phyloP scores from a whole-genome alignment of 2,888 invertebrate genomes.

The Homarus gammarus region DNA sequence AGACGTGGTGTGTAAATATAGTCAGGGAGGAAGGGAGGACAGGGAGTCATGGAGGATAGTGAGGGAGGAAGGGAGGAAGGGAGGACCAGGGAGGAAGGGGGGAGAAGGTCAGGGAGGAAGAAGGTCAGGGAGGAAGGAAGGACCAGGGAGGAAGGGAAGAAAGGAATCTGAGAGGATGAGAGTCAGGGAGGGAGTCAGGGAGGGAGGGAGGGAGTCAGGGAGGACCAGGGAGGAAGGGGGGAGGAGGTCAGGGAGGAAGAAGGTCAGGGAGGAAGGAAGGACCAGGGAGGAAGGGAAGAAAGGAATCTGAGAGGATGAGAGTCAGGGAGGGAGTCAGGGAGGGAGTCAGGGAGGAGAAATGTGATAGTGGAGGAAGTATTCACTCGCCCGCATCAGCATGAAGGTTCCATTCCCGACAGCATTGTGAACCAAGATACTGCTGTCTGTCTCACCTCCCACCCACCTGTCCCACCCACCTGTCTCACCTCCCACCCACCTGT shows the following conservation, averaged over 20 bases:
- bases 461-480: no score
- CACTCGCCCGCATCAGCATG: no score
- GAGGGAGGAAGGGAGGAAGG: background rate
- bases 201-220: background rate
- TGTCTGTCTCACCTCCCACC: no score
- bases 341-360: background rate
- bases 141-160: background rate
- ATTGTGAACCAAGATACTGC: no score
- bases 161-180: background rate
- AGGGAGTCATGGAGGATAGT: no score
- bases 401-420: no score
- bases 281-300: background rate
- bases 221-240: background rate
- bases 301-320: background rate
- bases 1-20: no score
- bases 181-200: background rate
- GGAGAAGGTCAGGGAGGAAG: background rate
- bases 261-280: background rate
- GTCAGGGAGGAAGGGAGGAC: no score
- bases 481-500: no score
- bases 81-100: background rate
- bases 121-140: background rate
- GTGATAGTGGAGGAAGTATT: no score
- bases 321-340: background rate
- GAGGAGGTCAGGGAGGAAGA: background rate